Evolutionary conservation across 1,140 invertebrate species (phyloP).

Genomic region (Cherax destructor): DNA sequence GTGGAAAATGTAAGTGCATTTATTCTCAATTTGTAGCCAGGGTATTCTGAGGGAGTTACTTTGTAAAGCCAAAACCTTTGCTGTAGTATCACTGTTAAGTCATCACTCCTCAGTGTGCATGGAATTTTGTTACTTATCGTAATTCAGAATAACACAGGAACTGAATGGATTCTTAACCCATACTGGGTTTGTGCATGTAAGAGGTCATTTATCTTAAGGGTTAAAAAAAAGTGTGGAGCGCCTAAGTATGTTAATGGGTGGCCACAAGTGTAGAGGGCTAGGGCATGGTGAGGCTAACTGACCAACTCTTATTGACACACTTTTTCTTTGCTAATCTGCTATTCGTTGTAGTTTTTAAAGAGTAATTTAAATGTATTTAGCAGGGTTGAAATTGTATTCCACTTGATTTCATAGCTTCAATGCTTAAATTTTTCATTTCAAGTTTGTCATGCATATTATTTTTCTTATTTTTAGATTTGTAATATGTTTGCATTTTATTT

Average conservation of each 20-base stretch:
- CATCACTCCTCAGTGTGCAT: slow-evolving; percentile 55
- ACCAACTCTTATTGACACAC: neutral
- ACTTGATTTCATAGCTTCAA: neutral
- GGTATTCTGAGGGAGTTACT: slow-evolving; percentile 30
- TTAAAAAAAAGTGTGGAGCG: slow-evolving; percentile 33
- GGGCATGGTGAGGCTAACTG: slow-evolving; percentile 34
- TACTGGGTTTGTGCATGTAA: slow-evolving; percentile 56
- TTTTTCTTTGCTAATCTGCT: neutral
- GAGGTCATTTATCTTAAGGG: slow-evolving; percentile 13
- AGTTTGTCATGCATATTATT: neutral
- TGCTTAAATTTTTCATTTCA: neutral
- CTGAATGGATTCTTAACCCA: slow-evolving; percentile 49
- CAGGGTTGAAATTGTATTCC: neutral
- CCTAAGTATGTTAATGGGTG: slow-evolving; percentile 39
- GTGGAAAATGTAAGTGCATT: no score
- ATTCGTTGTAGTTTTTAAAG: neutral
- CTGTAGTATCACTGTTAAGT: slow-evolving; percentile 39
- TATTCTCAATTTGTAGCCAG: neutral
- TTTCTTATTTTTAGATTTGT: neutral
- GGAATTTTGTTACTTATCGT: slow-evolving; percentile 49
- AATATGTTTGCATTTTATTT: no score
- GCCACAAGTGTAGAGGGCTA: slow-evolving; percentile 24
- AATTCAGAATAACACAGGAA: slow-evolving; percentile 37
- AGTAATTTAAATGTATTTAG: neutral
- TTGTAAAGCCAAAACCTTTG: slow-evolving; percentile 41